phyloP scores from a whole-genome alignment of 2,797 vertebrate genomes.

The Xenops minutus region DNA sequence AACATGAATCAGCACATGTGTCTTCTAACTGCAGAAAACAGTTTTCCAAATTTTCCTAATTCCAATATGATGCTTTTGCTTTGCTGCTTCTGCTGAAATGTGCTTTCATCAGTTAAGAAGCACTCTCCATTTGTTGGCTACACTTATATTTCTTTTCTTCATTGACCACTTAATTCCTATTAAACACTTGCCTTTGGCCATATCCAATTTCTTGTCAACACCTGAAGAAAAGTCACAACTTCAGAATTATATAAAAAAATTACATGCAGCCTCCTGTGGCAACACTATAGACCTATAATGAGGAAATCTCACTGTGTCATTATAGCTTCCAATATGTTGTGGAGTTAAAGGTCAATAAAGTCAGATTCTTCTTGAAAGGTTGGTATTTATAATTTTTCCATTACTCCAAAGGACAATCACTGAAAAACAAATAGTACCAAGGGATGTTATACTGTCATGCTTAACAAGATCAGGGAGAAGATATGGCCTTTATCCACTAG shows the following conservation, averaged over 20 bases:
- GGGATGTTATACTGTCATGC: not conserved
- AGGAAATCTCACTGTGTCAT: not conserved
- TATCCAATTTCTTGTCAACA: not conserved
- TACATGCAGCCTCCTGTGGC: not conserved
- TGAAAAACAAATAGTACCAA: not conserved
- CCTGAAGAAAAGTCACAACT: not conserved
- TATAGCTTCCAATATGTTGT: not conserved
- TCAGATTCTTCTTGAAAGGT: not conserved
- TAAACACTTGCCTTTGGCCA: not conserved
- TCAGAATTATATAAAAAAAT: not conserved
- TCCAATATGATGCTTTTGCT: not conserved
- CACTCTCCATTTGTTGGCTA: not conserved
- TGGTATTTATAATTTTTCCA: not conserved
- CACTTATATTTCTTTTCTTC: not conserved
- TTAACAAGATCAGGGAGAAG: not conserved
- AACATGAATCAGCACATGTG: accelerated
- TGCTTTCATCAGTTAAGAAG: not conserved
- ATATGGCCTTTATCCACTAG: not conserved
- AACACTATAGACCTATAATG: not conserved
- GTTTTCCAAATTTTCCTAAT: not conserved
- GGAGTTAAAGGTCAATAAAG: not conserved
- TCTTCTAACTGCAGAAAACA: not conserved
- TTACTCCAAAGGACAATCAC: not conserved
- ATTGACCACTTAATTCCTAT: not conserved
- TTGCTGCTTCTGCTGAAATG: not conserved